Evolutionary conservation across 2,797 vertebrate genomes (phyloP), one percentile per base, ranked within the genome.

Genomic region (Cyprinodon diabolis): DNA sequence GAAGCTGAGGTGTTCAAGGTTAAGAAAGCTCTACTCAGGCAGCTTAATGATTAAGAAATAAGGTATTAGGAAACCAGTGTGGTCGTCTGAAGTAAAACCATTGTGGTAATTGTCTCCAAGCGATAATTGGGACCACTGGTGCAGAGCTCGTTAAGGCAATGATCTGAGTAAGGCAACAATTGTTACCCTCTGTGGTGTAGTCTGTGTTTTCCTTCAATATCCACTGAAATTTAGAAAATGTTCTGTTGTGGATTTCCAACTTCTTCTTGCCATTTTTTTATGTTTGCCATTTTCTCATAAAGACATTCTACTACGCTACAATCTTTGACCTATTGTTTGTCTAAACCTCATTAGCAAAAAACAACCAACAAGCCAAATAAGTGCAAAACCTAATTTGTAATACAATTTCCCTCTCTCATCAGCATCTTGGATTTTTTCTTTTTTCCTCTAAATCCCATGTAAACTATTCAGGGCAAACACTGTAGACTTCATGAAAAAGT

Each of bases 401-500:
- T 68, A 78, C 67, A 81, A 0, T 6, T 48, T 1, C 21, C 43
- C 21, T 72, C 66, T 78, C 68, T 75, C 69, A 63, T 74, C 77
- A 84, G 60, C 57, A 81, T 69, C 51, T 43, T 65, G 72, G 47
- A 66, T 66, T 66, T 52, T 71, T 55, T 58, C 68, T 68, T 79
- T 56, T 51, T 45, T 37, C 0, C 2, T 54, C 54, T 68, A 65
- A 72, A 81, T 62, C 45, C 5, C 21, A 79, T 25, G 37, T 13
- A 71, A 77, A 84, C 69, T 52, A 43, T 55, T 60, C 65, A 43
- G 25, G 56, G 68, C 0, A 70, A 52, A 30, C 49, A 25, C 35
- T 14, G 19, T 63, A 67, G 66, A 14, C 60, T 13, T 17, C 60
- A 75, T 83, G 65, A 85, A 87, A 86, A 79, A 86, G 80, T 83